A percentile compares a stretch with the other conserved stretches of the same genome.
Conservation (phyloP, 2,888 invertebrate genomes). For the Trichacis sp. region DNA sequence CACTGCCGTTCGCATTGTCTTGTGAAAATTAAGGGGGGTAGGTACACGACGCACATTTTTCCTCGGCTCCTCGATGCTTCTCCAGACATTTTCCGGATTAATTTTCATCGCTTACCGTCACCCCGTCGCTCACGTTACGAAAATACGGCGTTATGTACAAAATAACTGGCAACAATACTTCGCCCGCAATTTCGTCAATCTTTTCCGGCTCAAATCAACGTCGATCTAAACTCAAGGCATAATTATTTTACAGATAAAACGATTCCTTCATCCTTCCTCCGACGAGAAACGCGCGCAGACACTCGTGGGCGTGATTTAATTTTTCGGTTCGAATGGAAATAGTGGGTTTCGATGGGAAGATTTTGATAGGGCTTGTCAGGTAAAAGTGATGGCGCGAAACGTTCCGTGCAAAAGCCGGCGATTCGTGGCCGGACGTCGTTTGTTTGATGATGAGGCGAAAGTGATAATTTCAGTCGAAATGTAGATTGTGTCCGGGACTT, state of each 20-base stretch:
- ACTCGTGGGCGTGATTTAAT: too few relatives aligned
- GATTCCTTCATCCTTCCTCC: background rate
- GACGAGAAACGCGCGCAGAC: too few relatives aligned
- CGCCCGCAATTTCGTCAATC: conserved; percentile 1
- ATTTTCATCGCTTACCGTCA: background rate
- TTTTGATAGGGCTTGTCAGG: background rate
- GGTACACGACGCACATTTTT: too few relatives aligned
- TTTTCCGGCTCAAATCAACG: background rate
- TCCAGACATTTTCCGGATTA: conserved; percentile 1
- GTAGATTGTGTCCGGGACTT: conserved; percentile 19
- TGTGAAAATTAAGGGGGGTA: too few relatives aligned
- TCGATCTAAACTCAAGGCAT: background rate
- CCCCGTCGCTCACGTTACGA: background rate
- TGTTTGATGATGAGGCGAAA: conserved; percentile 11
- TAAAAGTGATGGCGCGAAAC: background rate
- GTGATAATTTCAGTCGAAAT: conserved; percentile 23
- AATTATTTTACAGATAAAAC: background rate
- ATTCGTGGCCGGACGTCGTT: too few relatives aligned
- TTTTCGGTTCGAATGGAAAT: too few relatives aligned
- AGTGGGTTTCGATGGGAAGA: too few relatives aligned
- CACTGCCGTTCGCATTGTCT: conserved; percentile 11
- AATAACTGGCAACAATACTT: background rate
- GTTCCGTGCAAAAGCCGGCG: background rate
- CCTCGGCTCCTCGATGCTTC: too few relatives aligned
- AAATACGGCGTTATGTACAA: conserved; percentile 6